These are phyloP conservation scores for Arvicanthis niloticus DNA, from an alignment of 2,113 vertebrate species.

Conservation along the genomic window DNA sequence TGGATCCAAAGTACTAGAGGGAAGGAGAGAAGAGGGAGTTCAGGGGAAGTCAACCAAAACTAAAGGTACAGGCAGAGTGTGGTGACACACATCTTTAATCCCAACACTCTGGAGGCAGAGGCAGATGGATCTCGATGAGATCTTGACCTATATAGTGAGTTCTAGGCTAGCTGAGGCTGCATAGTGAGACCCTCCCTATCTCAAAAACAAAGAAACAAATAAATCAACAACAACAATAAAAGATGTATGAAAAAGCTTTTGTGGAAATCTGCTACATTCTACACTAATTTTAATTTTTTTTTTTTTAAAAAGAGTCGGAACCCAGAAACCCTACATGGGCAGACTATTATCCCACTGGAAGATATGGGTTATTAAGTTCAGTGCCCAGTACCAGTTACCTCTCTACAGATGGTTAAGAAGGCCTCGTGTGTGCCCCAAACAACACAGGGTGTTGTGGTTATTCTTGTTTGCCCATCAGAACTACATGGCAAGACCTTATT, in stretches of 20 bases:
- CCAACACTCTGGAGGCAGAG: background rate
- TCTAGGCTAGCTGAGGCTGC: background rate
- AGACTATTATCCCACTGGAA: background rate
- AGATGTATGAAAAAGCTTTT: background rate
- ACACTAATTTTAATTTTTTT: background rate
- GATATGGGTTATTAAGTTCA: background rate
- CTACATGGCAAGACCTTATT: background rate
- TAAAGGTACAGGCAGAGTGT: background rate
- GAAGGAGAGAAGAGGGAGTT: background rate
- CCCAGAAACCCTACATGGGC: background rate
- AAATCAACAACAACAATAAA: background rate
- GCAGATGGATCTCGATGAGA: background rate
- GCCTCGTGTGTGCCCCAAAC: too few relatives aligned
- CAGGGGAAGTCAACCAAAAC: background rate
- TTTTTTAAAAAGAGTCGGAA: background rate
- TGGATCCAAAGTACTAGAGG: background rate
- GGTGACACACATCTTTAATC: background rate
- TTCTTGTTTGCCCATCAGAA: background rate
- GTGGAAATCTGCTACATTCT: background rate
- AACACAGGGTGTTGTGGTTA: background rate
- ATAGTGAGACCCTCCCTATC: background rate
- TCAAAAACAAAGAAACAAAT: background rate
- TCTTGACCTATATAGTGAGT: background rate
- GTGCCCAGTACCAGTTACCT: background rate
- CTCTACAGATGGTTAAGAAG: background rate